Evolutionary conservation across 2,888 invertebrate genomes (phyloP).

Genomic region (Nipponacmea schrenckii): DNA sequence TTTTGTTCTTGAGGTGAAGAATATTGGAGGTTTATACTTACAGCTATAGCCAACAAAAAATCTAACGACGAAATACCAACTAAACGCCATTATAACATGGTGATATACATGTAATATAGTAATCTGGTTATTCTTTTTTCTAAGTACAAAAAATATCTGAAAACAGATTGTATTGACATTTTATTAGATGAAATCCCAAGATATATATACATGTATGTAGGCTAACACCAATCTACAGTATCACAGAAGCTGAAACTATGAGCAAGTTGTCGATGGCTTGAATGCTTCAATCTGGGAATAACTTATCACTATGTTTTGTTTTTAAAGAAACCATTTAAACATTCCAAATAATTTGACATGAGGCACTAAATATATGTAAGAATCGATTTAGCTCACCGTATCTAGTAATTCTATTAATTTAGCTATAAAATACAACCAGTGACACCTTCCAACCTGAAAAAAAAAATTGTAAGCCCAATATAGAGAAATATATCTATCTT

Average conservation of each 20-base stretch:
- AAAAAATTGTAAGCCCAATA: neutral
- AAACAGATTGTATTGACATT: slow-evolving; percentile 9
- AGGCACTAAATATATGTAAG: neutral
- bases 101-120: slow-evolving; percentile 60
- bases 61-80: slow-evolving; percentile 53
- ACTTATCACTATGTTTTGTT: too few species aligned
- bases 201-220: too few species aligned
- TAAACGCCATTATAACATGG: slow-evolving; percentile 55
- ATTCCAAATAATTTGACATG: too few species aligned
- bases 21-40: slow-evolving; percentile 13
- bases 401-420: slow-evolving; percentile 64
- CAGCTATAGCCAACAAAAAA: slow-evolving; percentile 37
- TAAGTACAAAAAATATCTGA: slow-evolving; percentile 54
- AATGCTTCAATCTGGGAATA: too few species aligned
- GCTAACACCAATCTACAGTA: too few species aligned
- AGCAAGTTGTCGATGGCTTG: too few species aligned
- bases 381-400: slow-evolving; percentile 50
- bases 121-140: slow-evolving; percentile 51
- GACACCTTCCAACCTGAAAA: slow-evolving; percentile 58
- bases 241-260: too few species aligned
- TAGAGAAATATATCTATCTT: neutral
- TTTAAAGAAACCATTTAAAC: too few species aligned
- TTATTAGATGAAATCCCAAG: neutral
- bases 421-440: slow-evolving; percentile 65
- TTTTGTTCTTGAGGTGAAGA: too few species aligned